A percentile compares a stretch with the other conserved stretches of the same genome.
Evolutionary conservation across 2,113 vertebrate species (phyloP).

Genomic region (Gymnobelideus leadbeateri): DNA sequence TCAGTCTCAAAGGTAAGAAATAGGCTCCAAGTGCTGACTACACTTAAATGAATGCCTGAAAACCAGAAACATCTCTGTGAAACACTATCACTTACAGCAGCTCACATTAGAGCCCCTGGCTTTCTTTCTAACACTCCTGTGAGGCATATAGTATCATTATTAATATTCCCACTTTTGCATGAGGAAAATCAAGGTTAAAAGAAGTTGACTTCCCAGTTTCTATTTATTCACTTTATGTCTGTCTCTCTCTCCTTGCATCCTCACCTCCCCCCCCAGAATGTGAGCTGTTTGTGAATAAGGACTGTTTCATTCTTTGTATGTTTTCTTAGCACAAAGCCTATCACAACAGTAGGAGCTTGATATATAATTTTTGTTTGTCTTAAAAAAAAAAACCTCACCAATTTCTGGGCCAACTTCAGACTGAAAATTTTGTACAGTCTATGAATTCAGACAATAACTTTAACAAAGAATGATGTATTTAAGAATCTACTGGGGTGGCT

Average conservation of each 20-base stretch:
- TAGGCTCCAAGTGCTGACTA: background rate
- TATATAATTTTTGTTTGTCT: background rate
- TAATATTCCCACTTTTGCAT: background rate
- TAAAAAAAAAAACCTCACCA: background rate
- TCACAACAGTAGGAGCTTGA: background rate
- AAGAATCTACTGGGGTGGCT: background rate
- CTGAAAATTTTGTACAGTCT: background rate
- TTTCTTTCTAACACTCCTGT: background rate
- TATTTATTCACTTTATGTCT: background rate
- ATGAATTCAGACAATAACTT: slow-evolving; percentile 25
- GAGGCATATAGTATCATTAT: background rate
- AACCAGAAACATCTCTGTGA: background rate
- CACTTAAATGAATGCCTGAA: background rate
- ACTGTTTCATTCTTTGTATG: background rate
- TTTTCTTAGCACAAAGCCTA: background rate
- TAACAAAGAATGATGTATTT: background rate
- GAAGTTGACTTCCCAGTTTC: background rate
- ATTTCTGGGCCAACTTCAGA: slow-evolving; percentile 27
- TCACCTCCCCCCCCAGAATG: background rate
- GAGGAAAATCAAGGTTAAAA: background rate
- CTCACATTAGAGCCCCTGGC: background rate
- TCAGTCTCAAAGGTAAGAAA: slow-evolving; percentile 50
- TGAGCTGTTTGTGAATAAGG: background rate
- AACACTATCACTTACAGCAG: background rate
- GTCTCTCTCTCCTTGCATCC: background rate